phyloP scores from a whole-genome alignment of 2,888 invertebrate species.

The Nesidiocoris tenuis region DNA sequence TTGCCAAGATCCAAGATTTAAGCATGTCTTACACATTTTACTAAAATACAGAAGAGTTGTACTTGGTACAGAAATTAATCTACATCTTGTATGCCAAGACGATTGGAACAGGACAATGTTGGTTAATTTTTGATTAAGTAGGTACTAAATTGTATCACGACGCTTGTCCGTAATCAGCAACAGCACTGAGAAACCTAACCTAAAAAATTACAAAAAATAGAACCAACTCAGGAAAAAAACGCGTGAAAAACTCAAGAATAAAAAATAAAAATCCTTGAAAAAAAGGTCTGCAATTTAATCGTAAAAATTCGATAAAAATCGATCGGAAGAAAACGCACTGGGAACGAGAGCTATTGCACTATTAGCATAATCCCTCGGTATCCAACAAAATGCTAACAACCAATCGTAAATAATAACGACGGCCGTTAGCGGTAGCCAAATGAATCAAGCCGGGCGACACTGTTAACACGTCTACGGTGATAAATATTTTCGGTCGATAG shows the following conservation, averaged over 20 bases:
- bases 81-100: no score
- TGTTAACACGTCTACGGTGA: background rate
- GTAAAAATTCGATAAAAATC: background rate
- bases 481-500: background rate
- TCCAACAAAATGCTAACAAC: background rate
- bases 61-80: no score
- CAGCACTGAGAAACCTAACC: no score
- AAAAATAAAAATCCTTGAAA: slow-evolving; percentile 1
- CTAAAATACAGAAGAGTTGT: no score
- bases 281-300: background rate
- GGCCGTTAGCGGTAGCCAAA: background rate
- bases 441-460: background rate
- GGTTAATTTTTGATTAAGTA: no score
- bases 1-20: no score
- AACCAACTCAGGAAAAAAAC: no score
- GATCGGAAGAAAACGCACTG: background rate
- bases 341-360: background rate
- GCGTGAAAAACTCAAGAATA: slow-evolving; percentile 3
- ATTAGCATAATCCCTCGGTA: background rate
- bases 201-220: no score
- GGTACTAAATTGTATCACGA: no score
- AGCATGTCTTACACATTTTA: no score
- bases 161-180: no score
- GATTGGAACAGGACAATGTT: no score
- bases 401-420: background rate